Conservation (phyloP, 2,888 invertebrate genomes). For the Anoplius nigerrimus region DNA sequence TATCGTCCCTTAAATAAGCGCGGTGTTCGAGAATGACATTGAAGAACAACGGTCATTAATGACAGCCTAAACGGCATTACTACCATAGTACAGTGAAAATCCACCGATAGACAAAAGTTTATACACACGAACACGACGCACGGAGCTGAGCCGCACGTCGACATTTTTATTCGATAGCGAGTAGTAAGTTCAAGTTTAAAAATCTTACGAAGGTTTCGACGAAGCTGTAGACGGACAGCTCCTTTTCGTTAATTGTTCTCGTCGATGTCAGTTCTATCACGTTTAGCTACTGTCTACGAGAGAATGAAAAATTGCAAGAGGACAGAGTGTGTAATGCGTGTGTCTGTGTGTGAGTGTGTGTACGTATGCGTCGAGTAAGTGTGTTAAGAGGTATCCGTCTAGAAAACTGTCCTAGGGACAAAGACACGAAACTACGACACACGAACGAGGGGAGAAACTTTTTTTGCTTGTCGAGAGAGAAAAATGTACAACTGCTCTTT, state of each 20-base stretch:
- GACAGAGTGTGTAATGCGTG: not conserved
- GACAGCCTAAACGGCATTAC: slow-evolving; percentile 40
- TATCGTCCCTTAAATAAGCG: too few relatives aligned
- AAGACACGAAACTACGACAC: too few relatives aligned
- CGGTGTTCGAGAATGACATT: too few relatives aligned
- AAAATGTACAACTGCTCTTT: too few relatives aligned
- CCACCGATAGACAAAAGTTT: slow-evolving; percentile 50
- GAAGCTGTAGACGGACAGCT: slow-evolving; percentile 20
- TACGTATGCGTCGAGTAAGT: too few relatives aligned
- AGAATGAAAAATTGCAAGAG: not conserved
- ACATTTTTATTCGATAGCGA: slow-evolving; percentile 21
- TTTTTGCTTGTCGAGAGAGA: too few relatives aligned
- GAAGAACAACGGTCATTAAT: slow-evolving; percentile 29
- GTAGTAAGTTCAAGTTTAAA: slow-evolving; percentile 38
- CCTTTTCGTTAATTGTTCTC: not conserved
- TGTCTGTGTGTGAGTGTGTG: not conserved
- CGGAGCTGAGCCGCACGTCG: slow-evolving; percentile 35
- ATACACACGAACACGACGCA: slow-evolving; percentile 43
- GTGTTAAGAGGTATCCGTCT: too few relatives aligned
- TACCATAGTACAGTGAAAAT: slow-evolving; percentile 50
- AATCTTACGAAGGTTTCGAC: slow-evolving; percentile 34
- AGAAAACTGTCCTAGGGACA: too few relatives aligned
- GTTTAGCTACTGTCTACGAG: not conserved
- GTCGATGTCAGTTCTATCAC: not conserved
- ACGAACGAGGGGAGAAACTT: too few relatives aligned